Base-by-base conservation (phyloP, 1,140 invertebrate species). In the Pseudomyrmex dendroicus region DNA sequence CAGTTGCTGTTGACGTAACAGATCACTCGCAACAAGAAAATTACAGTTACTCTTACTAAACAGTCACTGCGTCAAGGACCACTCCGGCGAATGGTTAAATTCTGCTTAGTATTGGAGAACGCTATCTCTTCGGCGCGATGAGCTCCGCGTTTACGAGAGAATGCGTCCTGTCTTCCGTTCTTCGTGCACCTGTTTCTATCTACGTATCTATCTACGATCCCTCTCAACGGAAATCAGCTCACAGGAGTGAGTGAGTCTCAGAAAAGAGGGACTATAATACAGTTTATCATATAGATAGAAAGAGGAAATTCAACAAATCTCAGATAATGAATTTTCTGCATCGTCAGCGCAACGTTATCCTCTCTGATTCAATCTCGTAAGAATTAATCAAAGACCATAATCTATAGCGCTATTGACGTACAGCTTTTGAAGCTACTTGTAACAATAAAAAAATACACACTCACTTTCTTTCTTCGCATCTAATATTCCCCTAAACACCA, bases 401-500 rank as follows among this genome's bases (percentile, higher is more conserved):
- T 48, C 17, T 50, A 20, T n/a, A 25, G 25, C 5, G n/a, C 17
- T 25, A n/a, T 4, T 48, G 52, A 56, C 12, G 10, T 56, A 15
- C 9, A 13, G 7, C 17, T n/a, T 2, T 13, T 10, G 13, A 15
- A 46, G 46, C 76, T 44, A 54, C 2, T 66, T 15, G 20, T 22
- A 2, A 22, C 22, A 50, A 78, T 56, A 57, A 68, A 44, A 72
- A 80, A 15, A 35, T 35, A 35, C 35, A 35, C 35, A 35, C 35
- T 50, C 1, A 61, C 66, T 22, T 8, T 7, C 13, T 3, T 25
- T 52, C 57, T 59, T 61, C n/a, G 20, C 22, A 8, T 59, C 12
- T 80, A 80, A 80, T 70, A 59, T 80, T 80, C 46, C 5, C 44
- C 44, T 59, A 80, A 80, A 54, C 76, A 80, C 54, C 22, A 59